phyloP scores from a whole-genome alignment of 2,113 vertebrate species.

The Carassius carassius region DNA sequence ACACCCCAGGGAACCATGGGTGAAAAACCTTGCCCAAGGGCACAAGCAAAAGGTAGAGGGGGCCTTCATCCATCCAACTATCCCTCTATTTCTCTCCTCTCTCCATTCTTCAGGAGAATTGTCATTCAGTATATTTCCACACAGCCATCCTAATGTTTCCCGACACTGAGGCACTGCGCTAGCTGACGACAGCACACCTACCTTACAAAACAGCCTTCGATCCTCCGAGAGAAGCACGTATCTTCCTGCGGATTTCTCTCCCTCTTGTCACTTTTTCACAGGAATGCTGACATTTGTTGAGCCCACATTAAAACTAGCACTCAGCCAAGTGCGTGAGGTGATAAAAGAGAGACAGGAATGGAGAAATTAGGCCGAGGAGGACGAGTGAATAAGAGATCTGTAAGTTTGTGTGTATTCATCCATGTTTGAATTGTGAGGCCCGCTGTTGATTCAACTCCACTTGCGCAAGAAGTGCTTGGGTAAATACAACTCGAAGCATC shows the following conservation, averaged over 20 bases:
- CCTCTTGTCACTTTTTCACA: slow-evolving; percentile 26
- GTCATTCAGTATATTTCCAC: slow-evolving; percentile 26
- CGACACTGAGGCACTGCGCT: not conserved
- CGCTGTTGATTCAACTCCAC: slow-evolving; percentile 34
- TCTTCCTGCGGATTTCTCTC: not conserved
- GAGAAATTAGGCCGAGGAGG: slow-evolving; percentile 22
- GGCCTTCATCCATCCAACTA: slow-evolving; percentile 59
- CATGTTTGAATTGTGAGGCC: slow-evolving; percentile 34
- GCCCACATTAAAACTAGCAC: slow-evolving; percentile 45
- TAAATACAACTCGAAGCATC: slow-evolving; percentile 47
- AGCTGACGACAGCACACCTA: not conserved
- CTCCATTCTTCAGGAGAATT: slow-evolving; percentile 34
- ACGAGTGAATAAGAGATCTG: slow-evolving; percentile 13
- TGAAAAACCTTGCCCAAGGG: slow-evolving; percentile 59
- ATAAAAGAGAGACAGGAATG: not conserved
- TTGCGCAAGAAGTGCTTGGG: slow-evolving; percentile 20
- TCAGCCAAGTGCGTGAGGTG: not conserved
- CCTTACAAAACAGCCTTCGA: slow-evolving; percentile 16
- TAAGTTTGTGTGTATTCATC: slow-evolving; percentile 34
- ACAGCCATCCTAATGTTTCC: slow-evolving; percentile 18
- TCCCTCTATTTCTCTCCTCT: slow-evolving; percentile 10
- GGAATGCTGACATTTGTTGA: slow-evolving; percentile 54
- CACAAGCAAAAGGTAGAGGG: slow-evolving; percentile 41
- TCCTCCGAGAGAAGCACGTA: not conserved
- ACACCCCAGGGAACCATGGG: slow-evolving; percentile 49